phyloP scores from a whole-genome alignment of 1,140 invertebrate genomes.

The Stegodyphus dumicola region DNA sequence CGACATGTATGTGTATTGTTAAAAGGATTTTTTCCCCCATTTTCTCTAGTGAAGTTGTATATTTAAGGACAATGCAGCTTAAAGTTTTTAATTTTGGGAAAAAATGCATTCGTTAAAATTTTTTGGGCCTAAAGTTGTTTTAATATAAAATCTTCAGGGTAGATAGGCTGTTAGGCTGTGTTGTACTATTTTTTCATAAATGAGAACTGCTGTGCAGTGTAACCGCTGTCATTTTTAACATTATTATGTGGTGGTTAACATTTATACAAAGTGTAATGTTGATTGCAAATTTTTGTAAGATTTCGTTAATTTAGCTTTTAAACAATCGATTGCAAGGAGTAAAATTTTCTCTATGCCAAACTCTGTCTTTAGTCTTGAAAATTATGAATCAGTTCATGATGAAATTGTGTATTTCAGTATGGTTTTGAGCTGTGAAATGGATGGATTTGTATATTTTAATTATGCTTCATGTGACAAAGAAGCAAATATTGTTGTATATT shows the following conservation, averaged over 20 bases:
- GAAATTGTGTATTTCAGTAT: no score
- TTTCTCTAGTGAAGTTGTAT: conserved; percentile 50
- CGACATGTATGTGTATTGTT: conserved; percentile 34
- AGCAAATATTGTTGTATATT: background rate
- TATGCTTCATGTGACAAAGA: background rate
- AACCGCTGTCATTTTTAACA: background rate
- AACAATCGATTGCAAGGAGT: no score
- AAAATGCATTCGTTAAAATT: conserved; percentile 33
- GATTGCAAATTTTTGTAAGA: background rate
- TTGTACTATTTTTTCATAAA: background rate
- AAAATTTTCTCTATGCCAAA: no score
- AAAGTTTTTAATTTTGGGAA: conserved; percentile 15
- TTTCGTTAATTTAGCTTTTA: no score
- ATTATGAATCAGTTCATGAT: no score
- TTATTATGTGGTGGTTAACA: background rate
- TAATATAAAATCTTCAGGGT: background rate
- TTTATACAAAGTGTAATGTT: background rate
- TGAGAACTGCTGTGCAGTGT: background rate
- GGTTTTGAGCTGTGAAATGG: no score
- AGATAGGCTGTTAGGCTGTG: background rate
- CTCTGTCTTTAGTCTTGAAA: no score
- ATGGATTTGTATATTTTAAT: no score
- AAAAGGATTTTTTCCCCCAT: conserved; percentile 13
- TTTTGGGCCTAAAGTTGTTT: conserved; percentile 29
- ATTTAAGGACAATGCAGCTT: conserved; percentile 41